These are phyloP conservation scores for Drosophila cardini DNA, from an alignment of 1,140 invertebrate species.

Conservation along the genomic window DNA sequence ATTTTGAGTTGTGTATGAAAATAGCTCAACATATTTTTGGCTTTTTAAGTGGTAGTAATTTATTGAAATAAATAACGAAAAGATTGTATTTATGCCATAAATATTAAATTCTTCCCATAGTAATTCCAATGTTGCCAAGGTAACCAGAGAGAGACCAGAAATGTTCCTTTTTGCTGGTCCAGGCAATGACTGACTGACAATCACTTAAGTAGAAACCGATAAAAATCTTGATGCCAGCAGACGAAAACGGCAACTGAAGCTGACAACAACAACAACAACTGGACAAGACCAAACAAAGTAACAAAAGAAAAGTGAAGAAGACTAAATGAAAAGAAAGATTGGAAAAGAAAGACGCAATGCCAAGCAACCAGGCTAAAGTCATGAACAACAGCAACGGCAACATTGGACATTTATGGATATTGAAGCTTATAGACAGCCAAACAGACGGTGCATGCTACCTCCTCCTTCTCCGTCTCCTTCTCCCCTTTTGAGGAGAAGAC, in stretches of 20 bases:
- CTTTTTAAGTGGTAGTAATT: too few species aligned
- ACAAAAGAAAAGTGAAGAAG: constrained; percentile 34
- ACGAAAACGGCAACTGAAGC: constrained; percentile 46
- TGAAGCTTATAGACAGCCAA: constrained; percentile 79
- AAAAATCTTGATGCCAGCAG: constrained; percentile 70
- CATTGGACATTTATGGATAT: constrained; percentile 82
- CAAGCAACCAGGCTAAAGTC: constrained; percentile 63
- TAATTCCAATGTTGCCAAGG: constrained; percentile 2
- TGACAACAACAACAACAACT: constrained; percentile 19
- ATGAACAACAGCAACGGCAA: constrained; percentile 61
- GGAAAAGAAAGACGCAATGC: constrained; percentile 40
- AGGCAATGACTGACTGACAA: constrained; percentile 80
- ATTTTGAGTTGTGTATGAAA: too few species aligned
- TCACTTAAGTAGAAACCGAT: constrained; percentile 83
- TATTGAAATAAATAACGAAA: too few species aligned
- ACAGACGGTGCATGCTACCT: constrained; percentile 6
- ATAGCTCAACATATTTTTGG: too few species aligned
- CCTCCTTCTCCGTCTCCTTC: too few species aligned
- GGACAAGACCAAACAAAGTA: constrained; percentile 21
- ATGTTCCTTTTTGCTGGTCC: constrained; percentile 25
- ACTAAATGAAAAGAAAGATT: constrained; percentile 36
- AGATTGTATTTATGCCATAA: too few species aligned
- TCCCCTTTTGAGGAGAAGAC: too few species aligned
- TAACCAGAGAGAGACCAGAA: constrained; percentile 12
- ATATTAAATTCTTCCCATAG: too few species aligned